phyloP scores from a whole-genome alignment of 2,888 invertebrate genomes.

The Chorisops tibialis region DNA sequence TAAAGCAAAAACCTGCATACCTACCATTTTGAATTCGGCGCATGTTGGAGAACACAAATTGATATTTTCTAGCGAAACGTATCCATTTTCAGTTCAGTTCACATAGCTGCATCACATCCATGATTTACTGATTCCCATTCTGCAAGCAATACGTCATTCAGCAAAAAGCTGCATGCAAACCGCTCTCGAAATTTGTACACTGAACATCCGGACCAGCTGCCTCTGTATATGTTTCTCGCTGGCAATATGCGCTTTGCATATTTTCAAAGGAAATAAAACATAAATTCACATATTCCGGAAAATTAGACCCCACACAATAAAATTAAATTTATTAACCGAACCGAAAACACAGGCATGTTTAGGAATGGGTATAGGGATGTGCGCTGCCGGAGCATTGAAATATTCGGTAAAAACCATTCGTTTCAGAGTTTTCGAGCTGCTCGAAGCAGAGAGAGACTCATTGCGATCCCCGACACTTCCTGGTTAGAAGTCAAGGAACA shows the following conservation, averaged over 20 bases:
- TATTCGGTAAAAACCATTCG: too few relatives aligned
- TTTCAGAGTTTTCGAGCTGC: conserved; percentile 28
- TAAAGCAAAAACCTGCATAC: too few relatives aligned
- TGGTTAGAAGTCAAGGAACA: conserved; percentile 37
- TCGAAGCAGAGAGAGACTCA: conserved; percentile 27
- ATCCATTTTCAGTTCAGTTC: too few relatives aligned
- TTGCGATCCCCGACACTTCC: conserved; percentile 35
- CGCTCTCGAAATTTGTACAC: neutral
- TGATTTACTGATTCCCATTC: too few relatives aligned
- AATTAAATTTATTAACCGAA: conserved; percentile 37
- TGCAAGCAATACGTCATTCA: neutral
- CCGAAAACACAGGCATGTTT: neutral
- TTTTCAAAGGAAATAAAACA: conserved; percentile 41
- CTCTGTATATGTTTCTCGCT: conserved; percentile 25
- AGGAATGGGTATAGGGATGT: neutral
- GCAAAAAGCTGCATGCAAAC: too few relatives aligned
- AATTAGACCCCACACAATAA: conserved; percentile 41
- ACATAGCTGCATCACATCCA: too few relatives aligned
- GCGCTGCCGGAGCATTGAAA: neutral
- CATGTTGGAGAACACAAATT: too few relatives aligned
- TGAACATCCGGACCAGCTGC: conserved; percentile 19
- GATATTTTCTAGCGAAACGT: too few relatives aligned
- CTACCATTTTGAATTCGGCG: too few relatives aligned
- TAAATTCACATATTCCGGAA: conserved; percentile 42
- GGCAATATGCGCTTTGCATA: conserved; percentile 42